phyloP scores from a whole-genome alignment of 2,888 invertebrate genomes.

The Stegophylla sp. region DNA sequence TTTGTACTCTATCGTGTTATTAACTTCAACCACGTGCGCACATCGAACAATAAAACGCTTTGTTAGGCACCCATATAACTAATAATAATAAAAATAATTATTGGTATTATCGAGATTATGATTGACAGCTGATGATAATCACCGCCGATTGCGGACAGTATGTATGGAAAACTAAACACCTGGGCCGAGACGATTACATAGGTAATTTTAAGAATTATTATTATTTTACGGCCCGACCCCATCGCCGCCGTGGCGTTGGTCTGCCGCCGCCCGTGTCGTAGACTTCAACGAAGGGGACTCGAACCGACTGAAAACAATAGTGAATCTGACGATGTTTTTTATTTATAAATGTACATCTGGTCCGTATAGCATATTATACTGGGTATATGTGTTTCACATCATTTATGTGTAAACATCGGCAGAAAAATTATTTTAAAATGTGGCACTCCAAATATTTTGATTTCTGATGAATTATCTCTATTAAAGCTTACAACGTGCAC shows the following conservation, averaged over 20 bases:
- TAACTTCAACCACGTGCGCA: slow-evolving; percentile 53
- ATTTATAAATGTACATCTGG: background rate
- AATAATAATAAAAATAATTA: slow-evolving; percentile 53
- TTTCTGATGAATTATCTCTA: background rate
- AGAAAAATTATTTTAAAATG: no score
- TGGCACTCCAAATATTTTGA: background rate
- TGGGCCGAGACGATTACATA: slow-evolving; percentile 52
- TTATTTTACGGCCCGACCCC: slow-evolving; percentile 14
- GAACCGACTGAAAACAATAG: slow-evolving; percentile 7
- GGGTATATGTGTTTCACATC: no score
- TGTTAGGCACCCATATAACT: slow-evolving; percentile 25
- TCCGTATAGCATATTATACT: background rate
- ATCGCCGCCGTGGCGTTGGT: background rate
- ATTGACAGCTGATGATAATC: slow-evolving; percentile 56
- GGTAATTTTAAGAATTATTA: slow-evolving; percentile 39
- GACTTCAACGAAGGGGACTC: slow-evolving; percentile 12
- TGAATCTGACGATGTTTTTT: slow-evolving; percentile 16
- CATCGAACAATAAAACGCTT: slow-evolving; percentile 56
- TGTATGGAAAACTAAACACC: slow-evolving; percentile 48
- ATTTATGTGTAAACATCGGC: no score
- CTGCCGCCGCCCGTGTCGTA: background rate
- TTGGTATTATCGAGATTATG: slow-evolving; percentile 56
- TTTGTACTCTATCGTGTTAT: slow-evolving; percentile 44
- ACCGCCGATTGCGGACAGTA: slow-evolving; percentile 27
- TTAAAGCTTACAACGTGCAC: no score